Base-by-base conservation (phyloP, 2,113 vertebrate species). In the Cochlearius cochlearius region DNA sequence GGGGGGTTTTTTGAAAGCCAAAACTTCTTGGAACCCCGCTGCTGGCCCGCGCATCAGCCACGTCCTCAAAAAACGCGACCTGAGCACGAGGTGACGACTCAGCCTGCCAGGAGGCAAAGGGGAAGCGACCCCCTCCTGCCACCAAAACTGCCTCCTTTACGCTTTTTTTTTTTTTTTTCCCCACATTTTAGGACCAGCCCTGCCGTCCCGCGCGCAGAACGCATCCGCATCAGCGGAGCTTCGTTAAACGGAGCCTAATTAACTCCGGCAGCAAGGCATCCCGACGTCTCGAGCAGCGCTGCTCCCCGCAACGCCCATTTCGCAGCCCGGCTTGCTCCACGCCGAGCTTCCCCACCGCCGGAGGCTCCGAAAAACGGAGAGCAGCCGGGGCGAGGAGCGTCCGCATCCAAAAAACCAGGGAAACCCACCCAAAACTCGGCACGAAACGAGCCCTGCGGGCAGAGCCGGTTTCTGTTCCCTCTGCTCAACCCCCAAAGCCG, bases 191-290 rank as follows among this genome's bases (percentile, higher is more conserved):
- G 1, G 15, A n/a, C 38, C 36, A 21, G 59, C 47, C 34, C 22
- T 22, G 30, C 39, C 4, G 1, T 15, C 11, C 22, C 27, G 53
- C 72, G 6, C 9, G 3, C 18, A 1, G 5, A n/a, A 45, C 5
- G 7, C 7, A 1, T 5, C 41, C 41, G 34, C 52, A 12, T 9
- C 52, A 32, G 27, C 52, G 20, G 5, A 20, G 27, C 78, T 47
- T 59, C 41, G 2, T 41, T 26, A 78, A 15, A 49, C 5, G 29
- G 29, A 19, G 22, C 22, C 29, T 52, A 39, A 63, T 43, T 62
- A 60, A 43, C 50, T 17, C 67, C 8, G 32, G 34, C 47, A 8
- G 25, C n/a, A 14, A 38, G 16, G 12, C 1, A 30, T 6, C 68
- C 68, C 14, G 2, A 30, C 26, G 16, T 20, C 30, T 43, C 34